A percentile compares a stretch with the other conserved stretches of the same genome.
Evolutionary conservation across 2,888 invertebrate species (phyloP).

Genomic region (Tetrapedia diversipes): DNA sequence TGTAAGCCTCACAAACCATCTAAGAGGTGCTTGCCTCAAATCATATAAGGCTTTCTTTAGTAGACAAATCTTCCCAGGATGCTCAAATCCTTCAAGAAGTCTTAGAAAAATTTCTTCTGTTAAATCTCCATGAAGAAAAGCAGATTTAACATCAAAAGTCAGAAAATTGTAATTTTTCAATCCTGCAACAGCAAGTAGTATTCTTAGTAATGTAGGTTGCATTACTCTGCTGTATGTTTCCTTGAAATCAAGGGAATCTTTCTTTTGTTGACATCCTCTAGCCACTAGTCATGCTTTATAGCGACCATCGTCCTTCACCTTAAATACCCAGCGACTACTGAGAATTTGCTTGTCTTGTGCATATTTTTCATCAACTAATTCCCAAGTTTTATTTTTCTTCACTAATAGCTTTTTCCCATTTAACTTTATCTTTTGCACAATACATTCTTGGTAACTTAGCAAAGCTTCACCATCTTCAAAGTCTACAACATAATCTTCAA

Average conservation of each 20-base stretch:
- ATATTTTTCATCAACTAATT: not conserved
- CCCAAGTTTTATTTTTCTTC: not conserved
- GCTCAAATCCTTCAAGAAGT: not conserved
- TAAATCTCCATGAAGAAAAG: not conserved
- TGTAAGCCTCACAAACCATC: not conserved
- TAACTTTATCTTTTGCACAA: not conserved
- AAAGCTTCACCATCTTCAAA: no score
- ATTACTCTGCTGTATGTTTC: not conserved
- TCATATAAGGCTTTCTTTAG: not conserved
- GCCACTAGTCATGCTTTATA: not conserved
- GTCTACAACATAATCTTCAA: no score
- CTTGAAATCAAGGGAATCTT: not conserved
- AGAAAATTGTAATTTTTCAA: not conserved
- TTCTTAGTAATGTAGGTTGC: not conserved
- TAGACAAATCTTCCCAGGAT: not conserved
- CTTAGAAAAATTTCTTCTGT: not conserved
- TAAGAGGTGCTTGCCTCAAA: not conserved
- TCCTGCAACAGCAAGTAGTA: not conserved
- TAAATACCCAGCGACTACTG: not conserved
- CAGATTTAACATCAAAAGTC: not conserved
- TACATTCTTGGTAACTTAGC: no score
- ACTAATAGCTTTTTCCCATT: not conserved
- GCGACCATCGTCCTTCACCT: not conserved
- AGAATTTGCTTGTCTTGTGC: not conserved
- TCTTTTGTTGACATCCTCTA: slow-evolving; percentile 2